Percentiles rank a stretch among this genome's conserved stretches.
phyloP scores from a whole-genome alignment of 35 echinoderm and acorn worm species.

The Heliocidaris tuberculata region DNA sequence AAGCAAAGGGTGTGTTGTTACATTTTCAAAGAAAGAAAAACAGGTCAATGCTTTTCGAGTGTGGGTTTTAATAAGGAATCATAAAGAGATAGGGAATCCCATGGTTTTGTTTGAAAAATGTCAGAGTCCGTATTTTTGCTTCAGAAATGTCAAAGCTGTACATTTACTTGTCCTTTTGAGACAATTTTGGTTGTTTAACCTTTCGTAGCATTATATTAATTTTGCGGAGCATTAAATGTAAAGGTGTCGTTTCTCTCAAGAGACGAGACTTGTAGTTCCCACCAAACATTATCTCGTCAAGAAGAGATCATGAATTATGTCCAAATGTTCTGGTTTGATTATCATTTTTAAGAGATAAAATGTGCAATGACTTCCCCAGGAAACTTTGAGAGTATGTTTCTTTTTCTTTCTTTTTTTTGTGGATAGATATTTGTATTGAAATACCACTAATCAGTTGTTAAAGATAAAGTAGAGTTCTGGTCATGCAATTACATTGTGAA shows the following conservation, averaged over 20 bases:
- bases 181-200: neutral
- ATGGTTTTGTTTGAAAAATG: slow-evolving; percentile 23
- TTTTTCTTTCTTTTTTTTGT: no score
- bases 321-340: neutral
- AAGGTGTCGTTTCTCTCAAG: neutral
- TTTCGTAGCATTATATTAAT: slow-evolving; percentile 7
- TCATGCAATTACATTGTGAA: no score
- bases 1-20: slow-evolving; percentile 20
- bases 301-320: neutral
- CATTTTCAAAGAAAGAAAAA: slow-evolving; percentile 34
- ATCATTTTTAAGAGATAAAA: neutral
- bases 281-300: neutral
- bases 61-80: slow-evolving; percentile 31
- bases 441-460: no score
- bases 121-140: slow-evolving; percentile 2
- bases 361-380: neutral
- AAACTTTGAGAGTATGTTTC: no score
- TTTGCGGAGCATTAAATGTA: neutral
- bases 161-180: neutral
- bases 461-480: no score
- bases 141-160: slow-evolving; percentile 40
- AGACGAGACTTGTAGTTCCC: neutral
- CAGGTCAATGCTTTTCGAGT: slow-evolving; percentile 26
- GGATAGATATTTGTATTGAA: no score
- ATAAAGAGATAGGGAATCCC: neutral